A percentile compares a stretch with the other conserved stretches of the same genome.
Evolutionary conservation across 2,113 vertebrate genomes (phyloP).

Genomic region (Stegostoma tigrinum): DNA sequence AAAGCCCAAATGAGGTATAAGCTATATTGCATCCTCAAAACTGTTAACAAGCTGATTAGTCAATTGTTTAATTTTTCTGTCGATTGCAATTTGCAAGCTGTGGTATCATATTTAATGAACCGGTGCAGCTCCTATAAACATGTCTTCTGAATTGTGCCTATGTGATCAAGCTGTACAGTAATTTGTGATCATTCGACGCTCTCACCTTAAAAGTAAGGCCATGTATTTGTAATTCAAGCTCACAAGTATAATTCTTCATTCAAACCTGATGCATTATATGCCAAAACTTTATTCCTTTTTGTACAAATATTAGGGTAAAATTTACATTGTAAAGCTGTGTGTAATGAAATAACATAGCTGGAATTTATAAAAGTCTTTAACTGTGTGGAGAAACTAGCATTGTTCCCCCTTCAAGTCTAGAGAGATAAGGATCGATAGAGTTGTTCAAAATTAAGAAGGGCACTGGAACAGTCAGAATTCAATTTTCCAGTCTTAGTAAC

Average conservation of each 20-base stretch:
- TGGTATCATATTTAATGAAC: slow-evolving; percentile 12
- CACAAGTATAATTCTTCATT: not conserved
- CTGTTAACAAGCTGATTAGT: not conserved
- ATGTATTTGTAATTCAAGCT: not conserved
- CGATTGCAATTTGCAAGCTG: slow-evolving; percentile 7
- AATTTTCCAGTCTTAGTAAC: not conserved
- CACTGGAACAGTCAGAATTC: not conserved
- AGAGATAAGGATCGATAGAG: not conserved
- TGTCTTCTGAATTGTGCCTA: not conserved
- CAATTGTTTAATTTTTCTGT: slow-evolving; percentile 22
- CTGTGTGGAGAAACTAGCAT: not conserved
- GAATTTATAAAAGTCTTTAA: not conserved
- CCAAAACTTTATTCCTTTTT: not conserved
- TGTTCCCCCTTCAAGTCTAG: not conserved
- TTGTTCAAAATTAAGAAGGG: not conserved
- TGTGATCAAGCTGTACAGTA: not conserved
- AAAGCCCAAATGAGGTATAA: slow-evolving; percentile 23
- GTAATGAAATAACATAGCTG: not conserved
- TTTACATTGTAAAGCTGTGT: not conserved
- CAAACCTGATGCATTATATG: not conserved
- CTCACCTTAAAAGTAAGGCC: not conserved
- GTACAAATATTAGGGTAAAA: not conserved
- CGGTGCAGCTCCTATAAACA: not conserved
- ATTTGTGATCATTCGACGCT: not conserved
- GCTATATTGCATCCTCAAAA: not conserved